Evolutionary conservation across 2,797 vertebrate species (phyloP), one percentile per base, ranked within the genome.

Genomic region (Petrocephalus schoutedeni): DNA sequence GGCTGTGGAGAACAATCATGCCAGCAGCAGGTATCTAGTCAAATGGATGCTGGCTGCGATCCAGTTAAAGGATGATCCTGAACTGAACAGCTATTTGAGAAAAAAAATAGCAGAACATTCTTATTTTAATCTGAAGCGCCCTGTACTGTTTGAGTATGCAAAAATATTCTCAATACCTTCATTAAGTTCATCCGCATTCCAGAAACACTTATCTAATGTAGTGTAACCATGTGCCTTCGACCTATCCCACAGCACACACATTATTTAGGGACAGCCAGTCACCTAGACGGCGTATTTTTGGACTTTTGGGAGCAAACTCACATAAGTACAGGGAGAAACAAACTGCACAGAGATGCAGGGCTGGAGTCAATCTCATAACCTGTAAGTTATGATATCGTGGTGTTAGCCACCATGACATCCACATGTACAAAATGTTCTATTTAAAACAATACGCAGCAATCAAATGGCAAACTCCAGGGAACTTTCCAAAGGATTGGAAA

Each of bases 201-300:
- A 49, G 41, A 80, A 80, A 80, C 74, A 45, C 41, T 45, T 49
- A 80, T 80, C 41, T 80, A 80, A 80, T 80, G 41, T 49, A 49
- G 74, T 4, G 41, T 80, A 49, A 80, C 74, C 2, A 3, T 80
- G 41, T 49, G 41, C 74, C 32, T 49, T 45, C 19, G 19, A 10
- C 74, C 74, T 80, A 21, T 80, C 74, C 74, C 41, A 80, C 19
- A 19, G 74, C 19, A 49, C 41, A 80, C 8, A 0, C 74, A 49
- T 49, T 80, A 80, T 80, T 80, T 49, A 49, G 41, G 41, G 36
- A 80, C 91, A 58, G 49, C 61, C 49, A 71, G 89, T 71, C 89
- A 89, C 71, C 89, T 90, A 88, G 89, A 87, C 41, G 7, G 16
- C 45, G 49, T 80, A 80, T 80, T 80, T 80, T 49, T 80, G 74